Evolutionary conservation across 2,888 invertebrate species (phyloP).

Genomic region (Graphium colonna): DNA sequence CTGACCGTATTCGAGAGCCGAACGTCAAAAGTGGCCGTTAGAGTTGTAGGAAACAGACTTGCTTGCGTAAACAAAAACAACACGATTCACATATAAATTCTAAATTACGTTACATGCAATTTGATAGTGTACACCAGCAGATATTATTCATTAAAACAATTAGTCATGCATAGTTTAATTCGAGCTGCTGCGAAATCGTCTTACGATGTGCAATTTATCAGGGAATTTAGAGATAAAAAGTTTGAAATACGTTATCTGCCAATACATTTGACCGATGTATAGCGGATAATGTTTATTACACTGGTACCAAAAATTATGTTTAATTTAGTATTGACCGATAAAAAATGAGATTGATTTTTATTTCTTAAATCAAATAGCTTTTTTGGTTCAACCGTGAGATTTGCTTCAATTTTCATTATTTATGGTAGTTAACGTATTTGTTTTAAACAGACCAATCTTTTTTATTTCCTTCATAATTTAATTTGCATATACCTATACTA

Average conservation of each 20-base stretch:
- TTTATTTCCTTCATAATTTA: too few species aligned
- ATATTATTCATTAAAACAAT: background rate
- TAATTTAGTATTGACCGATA: too few species aligned
- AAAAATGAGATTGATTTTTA: too few species aligned
- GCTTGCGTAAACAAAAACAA: conserved; percentile 24
- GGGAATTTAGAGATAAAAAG: too few species aligned
- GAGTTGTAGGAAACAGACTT: conserved; percentile 45
- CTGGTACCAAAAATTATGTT: too few species aligned
- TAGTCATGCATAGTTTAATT: background rate
- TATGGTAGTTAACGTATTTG: too few species aligned
- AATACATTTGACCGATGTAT: background rate
- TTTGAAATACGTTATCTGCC: background rate
- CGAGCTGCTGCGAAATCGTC: background rate
- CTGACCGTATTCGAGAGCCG: conserved; percentile 64
- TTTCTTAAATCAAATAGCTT: too few species aligned
- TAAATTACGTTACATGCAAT: conserved; percentile 5
- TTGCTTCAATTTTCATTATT: too few species aligned
- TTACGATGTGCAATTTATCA: background rate
- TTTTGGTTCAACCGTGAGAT: background rate
- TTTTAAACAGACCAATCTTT: too few species aligned
- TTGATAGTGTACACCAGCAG: background rate
- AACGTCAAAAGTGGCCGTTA: conserved; percentile 55
- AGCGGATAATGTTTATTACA: too few species aligned
- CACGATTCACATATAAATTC: conserved; percentile 12
- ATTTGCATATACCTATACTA: too few species aligned